Base-by-base conservation (phyloP, 2,797 vertebrate species). In the Spea hammondii region DNA sequence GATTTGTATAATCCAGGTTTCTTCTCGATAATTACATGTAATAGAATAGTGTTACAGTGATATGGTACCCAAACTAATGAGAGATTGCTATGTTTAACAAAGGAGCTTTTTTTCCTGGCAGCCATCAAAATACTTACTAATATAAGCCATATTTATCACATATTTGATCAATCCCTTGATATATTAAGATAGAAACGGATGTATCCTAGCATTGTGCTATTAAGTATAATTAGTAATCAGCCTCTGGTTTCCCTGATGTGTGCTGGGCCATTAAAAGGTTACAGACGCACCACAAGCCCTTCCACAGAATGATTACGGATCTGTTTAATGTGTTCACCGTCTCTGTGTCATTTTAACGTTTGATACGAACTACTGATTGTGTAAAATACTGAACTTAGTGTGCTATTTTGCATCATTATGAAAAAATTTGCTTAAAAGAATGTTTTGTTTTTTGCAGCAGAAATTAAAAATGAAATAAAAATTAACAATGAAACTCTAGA, bases 141-240 rank as follows among this genome's bases (percentile, higher is more conserved):
- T 12, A 62, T 62, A 62, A 62, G 7, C 59, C 6, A 17, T 62
- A 53, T 53, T 53, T 53, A 12, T 32, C 59, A 14, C 7, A 12
- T 62, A 17, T 6, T 17, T 62, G 32, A 62, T 17, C n/a, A 62
- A 62, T 62, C 59, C 59, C n/a, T 32, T 62, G 59, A 9, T 62
- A 32, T 6, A 62, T 62, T 14, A 62, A 6, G 5, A 62, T 62
- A 62, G 6, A 62, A 62, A 62, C 32, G 8, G 47, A 68, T 13
- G 48, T 47, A 49, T 50, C 47, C 66, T 49, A 8, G 47, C 48
- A 68, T 68, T 49, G 11, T 50, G 48, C 66, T 49, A 68, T 68
- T 68, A 68, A 50, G 50, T 14, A 12, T 48, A 68, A 68, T 68
- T 50, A 13, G 47, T 49, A 68, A 68, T 68, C 46, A 68, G n/a